These are phyloP conservation scores for Trachymyrmex septentrionalis DNA, from an alignment of 1,140 invertebrate genomes.

Conservation along the genomic window DNA sequence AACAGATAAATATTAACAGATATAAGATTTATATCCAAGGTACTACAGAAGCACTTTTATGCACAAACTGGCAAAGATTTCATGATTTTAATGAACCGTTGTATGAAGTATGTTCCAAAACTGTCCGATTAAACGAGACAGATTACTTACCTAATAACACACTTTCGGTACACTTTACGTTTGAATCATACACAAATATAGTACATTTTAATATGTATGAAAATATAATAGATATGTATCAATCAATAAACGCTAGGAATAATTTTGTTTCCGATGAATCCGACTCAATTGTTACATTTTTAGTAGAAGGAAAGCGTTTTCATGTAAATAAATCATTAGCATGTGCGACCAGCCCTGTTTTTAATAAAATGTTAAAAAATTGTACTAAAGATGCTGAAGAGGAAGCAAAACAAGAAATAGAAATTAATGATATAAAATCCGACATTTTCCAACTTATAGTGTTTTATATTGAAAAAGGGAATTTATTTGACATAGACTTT, in stretches of 20 bases:
- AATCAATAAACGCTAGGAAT: rapidly evolving
- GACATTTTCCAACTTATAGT: too few relatives aligned
- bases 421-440: not conserved
- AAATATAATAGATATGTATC: too few relatives aligned
- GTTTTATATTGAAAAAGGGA: too few relatives aligned
- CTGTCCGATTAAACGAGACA: too few relatives aligned
- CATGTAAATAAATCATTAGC: not conserved
- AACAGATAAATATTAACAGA: too few relatives aligned
- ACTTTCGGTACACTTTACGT: not conserved
- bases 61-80: too few relatives aligned
- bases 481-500: too few relatives aligned
- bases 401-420: not conserved
- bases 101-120: too few relatives aligned
- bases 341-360: not conserved
- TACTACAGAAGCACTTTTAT: too few relatives aligned
- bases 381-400: too few relatives aligned
- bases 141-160: not conserved
- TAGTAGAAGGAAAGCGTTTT: not conserved
- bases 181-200: not conserved
- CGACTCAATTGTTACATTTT: not conserved
- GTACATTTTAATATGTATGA: not conserved
- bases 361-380: not conserved
- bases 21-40: too few relatives aligned
- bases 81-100: too few relatives aligned
- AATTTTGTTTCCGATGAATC: not conserved